A percentile compares a stretch with the other conserved stretches of the same genome.
Evolutionary conservation across 2,888 invertebrate species (phyloP).

Genomic region (Drosophila gaucha): DNA sequence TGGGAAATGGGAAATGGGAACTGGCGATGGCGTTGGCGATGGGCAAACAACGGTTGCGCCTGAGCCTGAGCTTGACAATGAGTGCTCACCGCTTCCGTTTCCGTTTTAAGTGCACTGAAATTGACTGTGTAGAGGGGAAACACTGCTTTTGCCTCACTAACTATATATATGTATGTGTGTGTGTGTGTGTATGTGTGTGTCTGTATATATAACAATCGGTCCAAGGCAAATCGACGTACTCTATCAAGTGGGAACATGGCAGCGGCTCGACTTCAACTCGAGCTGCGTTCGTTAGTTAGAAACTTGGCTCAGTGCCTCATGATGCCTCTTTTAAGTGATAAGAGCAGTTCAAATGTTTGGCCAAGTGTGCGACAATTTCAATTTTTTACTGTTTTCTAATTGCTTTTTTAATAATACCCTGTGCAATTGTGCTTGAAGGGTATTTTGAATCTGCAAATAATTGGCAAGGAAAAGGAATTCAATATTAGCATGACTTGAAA

Average conservation of each 20-base stretch:
- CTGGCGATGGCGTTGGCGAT: conserved; percentile 19
- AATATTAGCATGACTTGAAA: too few relatives aligned
- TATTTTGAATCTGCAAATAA: neutral
- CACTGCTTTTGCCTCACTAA: neutral
- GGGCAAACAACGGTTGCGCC: conserved; percentile 62
- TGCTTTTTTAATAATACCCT: conserved; percentile 20
- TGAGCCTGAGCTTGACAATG: conserved; percentile 76
- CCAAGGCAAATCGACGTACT: conserved; percentile 48
- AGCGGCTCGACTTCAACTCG: conserved; percentile 19
- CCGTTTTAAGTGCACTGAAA: conserved; percentile 64
- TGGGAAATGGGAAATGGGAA: conserved; percentile 40
- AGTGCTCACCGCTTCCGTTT: conserved; percentile 74
- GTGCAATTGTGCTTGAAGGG: neutral
- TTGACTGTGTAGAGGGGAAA: conserved; percentile 38
- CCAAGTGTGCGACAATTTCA: conserved; percentile 64
- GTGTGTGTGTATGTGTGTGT: neutral
- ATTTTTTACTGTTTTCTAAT: conserved; percentile 48
- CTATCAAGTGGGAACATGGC: conserved; percentile 58
- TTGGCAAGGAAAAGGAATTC: neutral
- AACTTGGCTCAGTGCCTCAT: conserved; percentile 38
- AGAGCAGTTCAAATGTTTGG: conserved; percentile 73
- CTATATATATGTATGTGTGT: neutral
- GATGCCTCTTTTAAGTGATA: conserved; percentile 57
- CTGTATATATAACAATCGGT: conserved; percentile 24
- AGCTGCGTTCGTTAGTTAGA: conserved; percentile 48